Evolutionary conservation across 2,797 vertebrate genomes (phyloP), one percentile per base, ranked within the genome.

Genomic region (Sparidentex hasta): DNA sequence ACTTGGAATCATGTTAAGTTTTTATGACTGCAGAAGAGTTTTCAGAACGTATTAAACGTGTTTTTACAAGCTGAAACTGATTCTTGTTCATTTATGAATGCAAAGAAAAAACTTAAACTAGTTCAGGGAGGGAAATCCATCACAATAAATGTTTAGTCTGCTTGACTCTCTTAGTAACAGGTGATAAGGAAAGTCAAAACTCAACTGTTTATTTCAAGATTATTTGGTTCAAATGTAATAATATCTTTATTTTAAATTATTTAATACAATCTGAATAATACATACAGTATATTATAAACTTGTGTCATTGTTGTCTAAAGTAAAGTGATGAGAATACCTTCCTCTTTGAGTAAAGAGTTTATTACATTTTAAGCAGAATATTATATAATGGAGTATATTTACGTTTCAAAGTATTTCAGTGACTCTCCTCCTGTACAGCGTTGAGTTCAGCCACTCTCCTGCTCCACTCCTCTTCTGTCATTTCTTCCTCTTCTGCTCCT

Each of bases 391-490:
- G 38, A 54, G n/a, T 44, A 25, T 25, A 20, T 23, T 27, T 56
- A 4, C 21, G 12, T 18, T 18, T 9, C 29, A 29, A 23, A 67
- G 56, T 6, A 57, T 63, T 18, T 71, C 61, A 70, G 65, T 1
- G 25, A 54, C 21, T 4, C 8, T 91, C 89, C 69, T 96, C 96
- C 96, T 98, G 96, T 70, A 96, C 92, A 82, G 97, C 96, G 43
- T 95, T 97, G 67, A 97, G 93, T 55, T 97, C 96, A 43, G 96
- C 95, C 82, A 96, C 92, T 0, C 96, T 96, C 86, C 92, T 95
- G 81, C 93, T 95, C 94, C 96, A 95, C 85, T 98, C 97, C 77
- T 97, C 97, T 69, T 97, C 97, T 2, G 95, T 96, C 94, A 97
- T 92, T 80, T 96, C 93, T 68, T 93, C 89, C 23, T 92, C 91